Base-by-base conservation (phyloP, 2,113 vertebrate genomes). In the Notothenia rossii region DNA sequence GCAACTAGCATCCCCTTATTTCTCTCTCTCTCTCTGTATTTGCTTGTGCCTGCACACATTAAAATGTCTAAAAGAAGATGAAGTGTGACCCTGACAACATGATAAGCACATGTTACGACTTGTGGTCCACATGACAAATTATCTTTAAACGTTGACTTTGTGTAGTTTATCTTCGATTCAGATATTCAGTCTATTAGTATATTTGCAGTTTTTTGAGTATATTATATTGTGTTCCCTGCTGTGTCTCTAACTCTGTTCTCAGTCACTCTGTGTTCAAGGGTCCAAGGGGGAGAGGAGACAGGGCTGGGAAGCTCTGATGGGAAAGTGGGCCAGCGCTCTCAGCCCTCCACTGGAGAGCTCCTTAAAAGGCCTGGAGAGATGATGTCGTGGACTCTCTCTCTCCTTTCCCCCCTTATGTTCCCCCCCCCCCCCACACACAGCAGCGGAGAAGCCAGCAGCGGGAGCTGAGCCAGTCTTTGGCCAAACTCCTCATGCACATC, bases 311-410 rank as follows among this genome's bases (percentile, higher is more conserved):
- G 88, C 85, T 83, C 59, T 85, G 89, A 87, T 91, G 91, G 84
- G 90, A 93, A 94, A 92, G 84, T 94, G 92, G 93, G 93, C 92
- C 93, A 94, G 82, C 68, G 12, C 58, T 92, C 84, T 86, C 79
- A 89, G 86, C 86, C 88, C 91, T 93, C 92, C 89, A 18, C 92
- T 92, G 92, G 92, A 94, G 91, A 93, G 91, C 90, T 94, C 94
- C 94, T 94, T 95, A 95, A 94, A 95, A 94, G 94, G 94, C 83
- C 85, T 86, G 93, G 90, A 92, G 92, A 94, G 93, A 94, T 94
- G 92, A 94, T 89, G 92, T 93, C 89, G 91, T 92, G 73, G 89
- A 89, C 82, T 87, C 89, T 86, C 82, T 87, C 89, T 86, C 82
- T 86, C 85, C 81, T 71, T 81, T 45, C 78, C 72, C 25, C 25